Percentiles rank a stretch among this genome's conserved stretches.
phyloP scores from a whole-genome alignment of 2,888 invertebrate species.

The Lasioglossum malachurum region DNA sequence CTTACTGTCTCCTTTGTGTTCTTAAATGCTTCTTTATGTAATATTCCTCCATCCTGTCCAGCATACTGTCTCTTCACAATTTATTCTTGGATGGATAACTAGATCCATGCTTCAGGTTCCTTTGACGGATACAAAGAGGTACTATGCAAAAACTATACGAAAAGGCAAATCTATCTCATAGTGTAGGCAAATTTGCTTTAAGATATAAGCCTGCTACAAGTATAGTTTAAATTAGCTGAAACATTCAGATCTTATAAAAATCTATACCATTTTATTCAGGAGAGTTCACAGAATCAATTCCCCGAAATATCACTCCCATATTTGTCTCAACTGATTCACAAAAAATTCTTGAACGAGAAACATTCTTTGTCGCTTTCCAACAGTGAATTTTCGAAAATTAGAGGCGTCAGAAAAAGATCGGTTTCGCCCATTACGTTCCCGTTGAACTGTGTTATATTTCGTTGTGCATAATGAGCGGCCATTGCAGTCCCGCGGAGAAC shows the following conservation, averaged over 20 bases:
- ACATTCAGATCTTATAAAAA: too few relatives aligned
- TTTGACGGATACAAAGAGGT: neutral
- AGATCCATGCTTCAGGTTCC: neutral
- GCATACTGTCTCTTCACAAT: neutral
- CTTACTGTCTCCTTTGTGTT: neutral
- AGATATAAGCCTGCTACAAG: too few relatives aligned
- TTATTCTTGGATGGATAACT: neutral
- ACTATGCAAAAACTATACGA: too few relatives aligned
- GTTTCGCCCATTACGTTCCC: neutral
- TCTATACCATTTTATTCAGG: too few relatives aligned
- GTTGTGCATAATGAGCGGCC: neutral
- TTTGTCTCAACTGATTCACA: neutral
- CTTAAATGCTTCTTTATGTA: neutral
- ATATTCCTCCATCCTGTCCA: too few relatives aligned
- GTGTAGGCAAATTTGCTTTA: too few relatives aligned
- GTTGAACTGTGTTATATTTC: neutral
- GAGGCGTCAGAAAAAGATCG: neutral
- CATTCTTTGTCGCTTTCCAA: neutral
- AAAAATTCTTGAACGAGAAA: neutral
- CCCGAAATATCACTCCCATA: too few relatives aligned
- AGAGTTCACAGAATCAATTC: neutral
- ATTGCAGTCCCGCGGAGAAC: neutral
- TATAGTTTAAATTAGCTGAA: neutral
- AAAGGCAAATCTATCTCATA: too few relatives aligned
- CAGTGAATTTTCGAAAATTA: neutral